phyloP scores from a whole-genome alignment of 2,888 invertebrate species.

The Tenodera sinensis region DNA sequence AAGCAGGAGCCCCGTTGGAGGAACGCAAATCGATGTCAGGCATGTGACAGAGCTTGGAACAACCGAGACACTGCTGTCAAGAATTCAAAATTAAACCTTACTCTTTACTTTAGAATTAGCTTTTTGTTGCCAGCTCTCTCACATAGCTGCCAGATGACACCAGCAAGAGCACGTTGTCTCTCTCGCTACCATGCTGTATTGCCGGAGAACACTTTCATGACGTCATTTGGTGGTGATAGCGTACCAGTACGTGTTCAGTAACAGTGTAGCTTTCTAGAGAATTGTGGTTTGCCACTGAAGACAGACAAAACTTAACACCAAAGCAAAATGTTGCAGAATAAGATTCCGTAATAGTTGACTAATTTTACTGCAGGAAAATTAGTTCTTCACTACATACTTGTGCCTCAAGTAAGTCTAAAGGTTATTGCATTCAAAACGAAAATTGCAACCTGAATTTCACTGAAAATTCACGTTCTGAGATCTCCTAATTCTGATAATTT shows the following conservation, averaged over 20 bases:
- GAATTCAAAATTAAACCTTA: background rate
- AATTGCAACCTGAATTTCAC: too few species aligned
- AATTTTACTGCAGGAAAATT: too few species aligned
- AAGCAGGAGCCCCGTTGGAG: background rate
- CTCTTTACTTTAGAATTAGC: background rate
- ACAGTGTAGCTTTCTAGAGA: background rate
- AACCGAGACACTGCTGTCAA: background rate
- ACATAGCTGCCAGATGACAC: background rate
- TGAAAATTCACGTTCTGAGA: too few species aligned
- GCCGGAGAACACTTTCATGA: background rate
- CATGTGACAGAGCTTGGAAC: background rate
- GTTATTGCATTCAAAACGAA: too few species aligned
- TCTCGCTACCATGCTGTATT: background rate
- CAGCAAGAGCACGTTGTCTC: background rate
- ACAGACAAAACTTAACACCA: background rate
- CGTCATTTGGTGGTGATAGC: background rate
- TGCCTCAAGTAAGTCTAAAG: too few species aligned
- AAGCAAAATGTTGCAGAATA: background rate
- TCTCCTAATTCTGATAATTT: too few species aligned
- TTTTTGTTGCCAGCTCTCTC: background rate
- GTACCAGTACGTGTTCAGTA: background rate
- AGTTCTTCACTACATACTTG: too few species aligned
- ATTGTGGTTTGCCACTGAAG: background rate
- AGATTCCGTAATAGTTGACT: too few species aligned
- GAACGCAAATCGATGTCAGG: background rate